These are phyloP conservation scores for Labia minor DNA, from an alignment of 2,888 invertebrate genomes.

Conservation along the genomic window DNA sequence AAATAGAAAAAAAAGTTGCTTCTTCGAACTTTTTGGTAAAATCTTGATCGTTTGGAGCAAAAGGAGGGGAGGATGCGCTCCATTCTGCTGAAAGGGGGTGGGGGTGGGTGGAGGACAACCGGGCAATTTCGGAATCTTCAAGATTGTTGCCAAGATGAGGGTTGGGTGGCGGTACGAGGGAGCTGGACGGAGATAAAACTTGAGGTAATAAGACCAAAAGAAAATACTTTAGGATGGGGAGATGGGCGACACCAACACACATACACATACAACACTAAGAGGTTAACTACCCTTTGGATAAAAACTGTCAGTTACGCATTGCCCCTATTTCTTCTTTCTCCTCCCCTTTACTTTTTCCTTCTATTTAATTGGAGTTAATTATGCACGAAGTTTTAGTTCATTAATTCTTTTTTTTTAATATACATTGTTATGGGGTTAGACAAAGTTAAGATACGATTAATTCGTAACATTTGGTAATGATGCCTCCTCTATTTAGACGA, in stretches of 20 bases:
- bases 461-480: no score
- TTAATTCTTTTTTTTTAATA: no score
- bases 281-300: not conserved
- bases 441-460: no score
- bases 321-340: not conserved
- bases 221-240: not conserved
- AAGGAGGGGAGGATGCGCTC: not conserved
- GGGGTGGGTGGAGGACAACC: slow-evolving; percentile 1
- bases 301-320: not conserved
- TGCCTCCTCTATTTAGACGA: no score
- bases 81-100: not conserved
- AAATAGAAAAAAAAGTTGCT: slow-evolving; percentile 5
- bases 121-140: slow-evolving; percentile 25
- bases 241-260: not conserved
- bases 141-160: slow-evolving; percentile 25
- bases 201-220: slow-evolving; percentile 24
- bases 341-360: not conserved
- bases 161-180: slow-evolving; percentile 22
- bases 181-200: slow-evolving; percentile 24
- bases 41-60: slow-evolving; percentile 24
- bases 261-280: no score
- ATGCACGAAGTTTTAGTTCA: not conserved
- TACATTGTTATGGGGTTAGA: no score
- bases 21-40: slow-evolving; percentile 25
- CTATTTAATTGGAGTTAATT: not conserved